Base-by-base conservation (phyloP, 1,140 invertebrate species). In the Coelopa frigida region DNA sequence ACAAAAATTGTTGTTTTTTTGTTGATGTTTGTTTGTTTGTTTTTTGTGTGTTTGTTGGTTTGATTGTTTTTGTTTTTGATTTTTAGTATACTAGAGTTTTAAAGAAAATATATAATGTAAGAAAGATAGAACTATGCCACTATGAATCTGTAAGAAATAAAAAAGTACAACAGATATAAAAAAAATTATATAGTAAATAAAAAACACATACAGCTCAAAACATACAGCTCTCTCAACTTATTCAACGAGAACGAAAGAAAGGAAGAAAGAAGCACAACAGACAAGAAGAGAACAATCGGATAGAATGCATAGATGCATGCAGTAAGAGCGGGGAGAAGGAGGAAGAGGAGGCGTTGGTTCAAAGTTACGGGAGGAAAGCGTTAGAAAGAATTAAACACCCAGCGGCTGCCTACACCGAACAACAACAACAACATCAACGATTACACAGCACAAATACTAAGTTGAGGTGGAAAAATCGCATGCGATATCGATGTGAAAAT, bases 131-230 rank as follows among this genome's bases (percentile, higher is more conserved):
- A 44, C 36, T 50, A 50, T 45, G 48, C 44, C 48, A 50, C 48
- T 50, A 50, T 50, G 48, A 45, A 46, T 46, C 48, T 50, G 48
- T 44, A 50, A 50, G 36, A 49, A 49, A 44, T 44, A 44, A 49
- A 49, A 37, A 35, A 41, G 20, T 24, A 38, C 24, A 49, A 50
- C 44, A 46, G 35, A 50, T 44, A 48, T 24, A 21, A 38, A 46
- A 46, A 18, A 46, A 24, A 44, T 29, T 31, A 44, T 27, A 38
- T 44, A 18, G 37, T 35, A 42, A 40, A 48, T 18, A 43, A 23
- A 49, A 26, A 44, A 38, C 23, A 21, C 10, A 39, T 39, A 21
- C 15, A 39, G 5, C 10, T 6, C 37, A 39, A 21, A 5, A 39
- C 20, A 39, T n/a, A n/a, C n/a, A n/a, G n/a, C n/a, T n/a, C n/a